Conservation (phyloP, 2,797 vertebrate genomes). For the Hippopotamyrus pictus region DNA sequence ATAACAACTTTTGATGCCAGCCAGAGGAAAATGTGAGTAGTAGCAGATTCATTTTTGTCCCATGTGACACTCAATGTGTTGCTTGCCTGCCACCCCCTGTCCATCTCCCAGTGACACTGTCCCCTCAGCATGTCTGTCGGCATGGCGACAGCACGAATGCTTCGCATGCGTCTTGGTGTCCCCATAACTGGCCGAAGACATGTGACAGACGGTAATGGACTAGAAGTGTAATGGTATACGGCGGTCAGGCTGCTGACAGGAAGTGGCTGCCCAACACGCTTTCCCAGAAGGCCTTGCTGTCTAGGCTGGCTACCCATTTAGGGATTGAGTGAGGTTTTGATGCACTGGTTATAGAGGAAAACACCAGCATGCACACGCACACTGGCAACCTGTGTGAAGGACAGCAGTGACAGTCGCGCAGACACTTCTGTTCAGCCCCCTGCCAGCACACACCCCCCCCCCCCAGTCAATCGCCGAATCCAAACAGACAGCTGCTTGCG, state of each 20-base stretch:
- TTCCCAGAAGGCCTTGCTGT: constrained; percentile 5
- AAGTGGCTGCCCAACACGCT: background rate
- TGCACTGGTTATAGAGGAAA: background rate
- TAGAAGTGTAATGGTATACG: background rate
- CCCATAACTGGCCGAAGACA: background rate
- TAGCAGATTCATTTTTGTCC: background rate
- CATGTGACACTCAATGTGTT: background rate
- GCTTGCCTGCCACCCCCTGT: background rate
- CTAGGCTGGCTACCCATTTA: background rate
- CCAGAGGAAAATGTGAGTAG: no score
- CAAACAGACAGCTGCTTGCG: background rate
- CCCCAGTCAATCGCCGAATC: background rate
- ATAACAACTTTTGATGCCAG: background rate
- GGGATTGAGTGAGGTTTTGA: background rate
- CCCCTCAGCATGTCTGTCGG: background rate
- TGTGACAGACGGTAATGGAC: no score
- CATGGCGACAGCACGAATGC: background rate
- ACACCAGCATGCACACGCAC: background rate
- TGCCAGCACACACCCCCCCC: background rate
- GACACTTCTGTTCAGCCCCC: background rate
- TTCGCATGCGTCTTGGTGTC: background rate
- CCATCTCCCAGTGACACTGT: background rate
- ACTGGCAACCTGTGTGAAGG: background rate
- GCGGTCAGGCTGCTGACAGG: background rate
- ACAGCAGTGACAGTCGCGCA: background rate